These are phyloP conservation scores for Cottus gobio DNA, from an alignment of 2,113 vertebrate genomes.

Conservation along the genomic window DNA sequence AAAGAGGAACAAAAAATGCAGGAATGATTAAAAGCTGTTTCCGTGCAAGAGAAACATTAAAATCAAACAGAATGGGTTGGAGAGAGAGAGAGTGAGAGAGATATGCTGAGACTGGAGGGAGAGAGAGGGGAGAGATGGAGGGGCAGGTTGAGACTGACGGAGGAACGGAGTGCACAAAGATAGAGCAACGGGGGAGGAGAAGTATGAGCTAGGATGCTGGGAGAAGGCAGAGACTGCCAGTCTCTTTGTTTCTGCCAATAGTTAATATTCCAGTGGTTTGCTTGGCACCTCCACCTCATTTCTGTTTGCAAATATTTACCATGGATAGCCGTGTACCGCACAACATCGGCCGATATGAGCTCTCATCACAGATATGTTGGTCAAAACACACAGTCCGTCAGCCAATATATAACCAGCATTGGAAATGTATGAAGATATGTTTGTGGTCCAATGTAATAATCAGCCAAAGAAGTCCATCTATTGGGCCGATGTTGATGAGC, in stretches of 20 bases:
- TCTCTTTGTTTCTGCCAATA: slow-evolving; percentile 59
- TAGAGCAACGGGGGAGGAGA: slow-evolving; percentile 7
- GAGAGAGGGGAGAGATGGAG: not conserved
- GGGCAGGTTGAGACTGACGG: slow-evolving; percentile 7
- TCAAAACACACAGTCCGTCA: not conserved
- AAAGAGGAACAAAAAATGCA: slow-evolving; percentile 48
- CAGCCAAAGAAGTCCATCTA: not conserved
- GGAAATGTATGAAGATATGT: not conserved
- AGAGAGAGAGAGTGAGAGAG: not conserved
- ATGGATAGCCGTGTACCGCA: slow-evolving; percentile 61
- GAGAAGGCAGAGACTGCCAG: slow-evolving; percentile 27
- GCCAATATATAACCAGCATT: not conserved
- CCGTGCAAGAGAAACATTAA: slow-evolving; percentile 58
- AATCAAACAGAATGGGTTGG: slow-evolving; percentile 30
- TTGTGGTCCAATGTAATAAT: not conserved
- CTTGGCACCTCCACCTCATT: slow-evolving; percentile 55
- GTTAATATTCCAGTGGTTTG: slow-evolving; percentile 69
- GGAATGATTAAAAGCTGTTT: slow-evolving; percentile 68
- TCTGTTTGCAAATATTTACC: slow-evolving; percentile 78
- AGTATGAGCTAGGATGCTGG: slow-evolving; percentile 1
- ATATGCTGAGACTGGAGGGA: not conserved
- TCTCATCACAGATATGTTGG: not conserved
- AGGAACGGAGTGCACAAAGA: slow-evolving; percentile 17
- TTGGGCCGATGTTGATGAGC: not conserved
- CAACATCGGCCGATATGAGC: not conserved